Evolutionary conservation across 2,888 invertebrate genomes (phyloP).

Genomic region (Coelinius sp.): DNA sequence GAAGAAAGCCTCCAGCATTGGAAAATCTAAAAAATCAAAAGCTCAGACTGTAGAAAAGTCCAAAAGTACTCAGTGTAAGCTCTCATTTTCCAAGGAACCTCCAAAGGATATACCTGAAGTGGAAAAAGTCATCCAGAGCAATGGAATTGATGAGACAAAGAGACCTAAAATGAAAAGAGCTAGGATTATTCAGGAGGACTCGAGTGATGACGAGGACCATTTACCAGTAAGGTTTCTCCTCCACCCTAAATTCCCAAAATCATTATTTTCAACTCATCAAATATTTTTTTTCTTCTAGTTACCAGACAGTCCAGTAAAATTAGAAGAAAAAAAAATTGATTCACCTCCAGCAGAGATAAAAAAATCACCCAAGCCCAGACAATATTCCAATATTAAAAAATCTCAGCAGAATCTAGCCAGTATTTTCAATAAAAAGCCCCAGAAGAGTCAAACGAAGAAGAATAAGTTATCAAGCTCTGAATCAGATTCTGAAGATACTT

Average conservation of each 20-base stretch:
- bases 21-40: constrained; percentile 32
- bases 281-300: constrained; percentile 44
- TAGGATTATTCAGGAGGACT: constrained; percentile 57
- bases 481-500: constrained; percentile 63
- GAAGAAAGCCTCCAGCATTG: constrained; percentile 44
- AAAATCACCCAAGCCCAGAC: constrained; percentile 28
- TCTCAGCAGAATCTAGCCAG: neutral
- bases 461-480: constrained; percentile 66
- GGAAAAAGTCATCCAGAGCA: constrained; percentile 47
- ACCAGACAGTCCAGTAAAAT: constrained; percentile 51
- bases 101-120: constrained; percentile 37
- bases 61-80: constrained; percentile 27
- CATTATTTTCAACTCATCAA: neutral
- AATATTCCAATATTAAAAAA: neutral
- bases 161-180: constrained; percentile 52
- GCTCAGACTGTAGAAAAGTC: constrained; percentile 25
- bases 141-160: constrained; percentile 33
- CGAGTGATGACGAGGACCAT: constrained; percentile 66
- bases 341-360: constrained; percentile 11
- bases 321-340: constrained; percentile 29
- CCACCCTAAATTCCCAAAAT: neutral
- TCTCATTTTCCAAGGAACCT: constrained; percentile 33
- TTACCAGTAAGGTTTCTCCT: constrained; percentile 46
- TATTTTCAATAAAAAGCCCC: constrained; percentile 29
- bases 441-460: constrained; percentile 38